Base-by-base conservation (phyloP, 2,888 invertebrate genomes). In the Chydorus sphaericus region DNA sequence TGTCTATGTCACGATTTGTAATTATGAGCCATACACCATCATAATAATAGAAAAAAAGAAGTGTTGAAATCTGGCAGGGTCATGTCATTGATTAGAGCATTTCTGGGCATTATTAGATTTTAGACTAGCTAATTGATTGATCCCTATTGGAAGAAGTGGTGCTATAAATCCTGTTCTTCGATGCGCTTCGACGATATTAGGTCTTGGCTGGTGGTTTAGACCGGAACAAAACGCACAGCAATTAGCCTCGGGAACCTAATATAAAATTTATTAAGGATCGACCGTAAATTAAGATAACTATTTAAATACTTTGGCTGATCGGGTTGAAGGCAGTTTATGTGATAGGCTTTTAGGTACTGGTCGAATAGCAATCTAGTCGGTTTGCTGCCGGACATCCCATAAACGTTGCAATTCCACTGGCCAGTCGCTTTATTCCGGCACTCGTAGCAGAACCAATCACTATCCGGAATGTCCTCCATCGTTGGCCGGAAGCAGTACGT, bases 401-500 rank as follows among this genome's bases (percentile, higher is more conserved):
- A 97, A 59, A 94, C 90, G 61, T 94, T 85, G 73, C 96, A 96
- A 67, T 90, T 89, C 57, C 89, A 79, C 66, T 89, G 87, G 30
- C 91, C 91, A 26, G 91, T 86, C 5, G 89, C 91, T 72, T 91
- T 89, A 58, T 66, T 66, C 36, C 66, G 63, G 55, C 66, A 66
- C 58, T 66, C 66, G 60, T 62, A 66, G 54, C 66, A 67, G 59
- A 67, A 89, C 96, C 96, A 97, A 71, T 97, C 94, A 30, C 96
- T 96, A 63, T 93, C 93, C 18, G 97, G 96, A 71, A 97, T 94
- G 66, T 83, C 83, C 58, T 90, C 90, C 87, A 97, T 87, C 69
- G 85, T 81, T 60, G 96, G 96, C 73, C 89, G 91, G 77, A 97
- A 96, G 75, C 97, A 97, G 70, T 96, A 96, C 50, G 93, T 96